Evolutionary conservation across 2,888 invertebrate species (phyloP).

Genomic region (Andrena minutula): DNA sequence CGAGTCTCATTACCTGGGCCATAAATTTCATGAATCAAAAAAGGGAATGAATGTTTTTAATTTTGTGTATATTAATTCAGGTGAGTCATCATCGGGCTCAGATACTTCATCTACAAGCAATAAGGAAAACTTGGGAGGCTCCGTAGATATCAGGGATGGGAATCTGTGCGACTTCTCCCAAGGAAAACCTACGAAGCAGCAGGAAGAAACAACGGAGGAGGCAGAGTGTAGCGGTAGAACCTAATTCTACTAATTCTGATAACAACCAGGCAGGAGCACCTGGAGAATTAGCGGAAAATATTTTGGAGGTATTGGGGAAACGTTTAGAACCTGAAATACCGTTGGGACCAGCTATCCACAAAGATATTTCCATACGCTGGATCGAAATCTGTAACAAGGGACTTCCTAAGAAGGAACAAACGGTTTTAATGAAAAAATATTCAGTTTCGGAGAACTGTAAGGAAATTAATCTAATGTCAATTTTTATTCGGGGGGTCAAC

Average conservation of each 20-base stretch:
- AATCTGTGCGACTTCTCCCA: no score
- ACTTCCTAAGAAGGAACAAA: neutral
- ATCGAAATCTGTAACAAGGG: neutral
- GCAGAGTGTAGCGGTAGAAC: neutral
- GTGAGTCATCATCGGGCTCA: no score
- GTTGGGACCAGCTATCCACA: neutral
- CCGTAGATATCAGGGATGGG: no score
- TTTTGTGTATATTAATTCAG: no score
- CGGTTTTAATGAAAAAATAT: neutral
- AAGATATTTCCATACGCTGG: neutral
- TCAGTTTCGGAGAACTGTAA: neutral
- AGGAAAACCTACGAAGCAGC: neutral
- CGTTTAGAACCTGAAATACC: neutral
- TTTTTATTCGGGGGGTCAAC: no score
- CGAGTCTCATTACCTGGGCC: neutral
- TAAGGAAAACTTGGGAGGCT: no score
- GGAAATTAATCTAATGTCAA: neutral
- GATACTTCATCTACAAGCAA: no score
- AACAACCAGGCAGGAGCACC: neutral
- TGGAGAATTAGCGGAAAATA: neutral
- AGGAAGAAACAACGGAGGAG: neutral
- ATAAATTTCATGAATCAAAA: neutral
- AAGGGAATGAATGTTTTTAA: no score
- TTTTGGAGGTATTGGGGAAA: neutral
- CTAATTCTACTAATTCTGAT: neutral